Conservation (phyloP, 1,140 invertebrate genomes). For the Arion vulgaris region DNA sequence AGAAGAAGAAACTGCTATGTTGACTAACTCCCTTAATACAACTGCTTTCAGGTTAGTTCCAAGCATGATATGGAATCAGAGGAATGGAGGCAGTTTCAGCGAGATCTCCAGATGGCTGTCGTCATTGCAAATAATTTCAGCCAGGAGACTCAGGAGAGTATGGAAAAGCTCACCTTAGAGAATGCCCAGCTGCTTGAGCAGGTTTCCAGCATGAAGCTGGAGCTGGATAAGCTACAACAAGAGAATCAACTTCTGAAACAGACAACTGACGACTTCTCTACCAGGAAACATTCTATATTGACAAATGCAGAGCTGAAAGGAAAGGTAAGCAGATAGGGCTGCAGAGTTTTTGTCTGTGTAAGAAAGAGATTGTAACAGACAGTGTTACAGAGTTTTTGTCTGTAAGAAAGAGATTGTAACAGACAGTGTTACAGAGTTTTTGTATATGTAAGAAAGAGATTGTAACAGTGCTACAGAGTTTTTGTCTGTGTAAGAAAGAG, state of each 20-base stretch:
- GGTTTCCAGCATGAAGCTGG: constrained; percentile 73
- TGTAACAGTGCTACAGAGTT: too few relatives aligned
- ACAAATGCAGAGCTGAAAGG: constrained; percentile 55
- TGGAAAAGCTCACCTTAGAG: constrained; percentile 79
- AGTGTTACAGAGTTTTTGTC: too few relatives aligned
- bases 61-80: constrained; percentile 62
- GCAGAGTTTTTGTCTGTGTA: too few relatives aligned
- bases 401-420: too few relatives aligned
- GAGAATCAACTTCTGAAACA: constrained; percentile 84
- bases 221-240: constrained; percentile 74
- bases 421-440: too few relatives aligned
- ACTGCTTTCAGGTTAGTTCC: constrained; percentile 29
- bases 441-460: too few relatives aligned
- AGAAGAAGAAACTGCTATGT: too few relatives aligned
- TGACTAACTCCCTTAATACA: too few relatives aligned
- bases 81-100: constrained; percentile 95
- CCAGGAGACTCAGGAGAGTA: constrained; percentile 77
- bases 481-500: too few relatives aligned
- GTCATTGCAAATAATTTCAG: constrained; percentile 96
- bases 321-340: constrained; percentile 46
- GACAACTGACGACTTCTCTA: constrained; percentile 44
- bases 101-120: constrained; percentile 91
- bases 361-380: too few relatives aligned
- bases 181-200: constrained; percentile 64
- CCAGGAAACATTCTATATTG: constrained; percentile 27